Evolutionary conservation across 2,888 invertebrate genomes (phyloP).

Genomic region (Drosophila percnosoma): DNA sequence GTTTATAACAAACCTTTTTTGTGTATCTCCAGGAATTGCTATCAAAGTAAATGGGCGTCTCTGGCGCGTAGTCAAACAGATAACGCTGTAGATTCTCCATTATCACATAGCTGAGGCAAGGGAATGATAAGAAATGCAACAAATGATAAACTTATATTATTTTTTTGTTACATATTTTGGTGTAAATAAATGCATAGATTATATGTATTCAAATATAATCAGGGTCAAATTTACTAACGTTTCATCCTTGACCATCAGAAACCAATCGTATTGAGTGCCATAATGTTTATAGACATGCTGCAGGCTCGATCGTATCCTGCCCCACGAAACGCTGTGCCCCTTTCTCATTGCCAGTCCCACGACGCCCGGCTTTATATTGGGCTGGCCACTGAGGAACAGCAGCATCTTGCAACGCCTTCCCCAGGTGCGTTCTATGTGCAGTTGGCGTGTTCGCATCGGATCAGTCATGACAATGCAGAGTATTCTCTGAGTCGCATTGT

Average conservation of each 20-base stretch:
- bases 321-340: constrained; percentile 95
- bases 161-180: no score
- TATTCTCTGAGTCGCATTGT: constrained; percentile 86
- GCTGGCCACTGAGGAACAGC: constrained; percentile 92
- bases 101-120: constrained; percentile 91
- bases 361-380: constrained; percentile 88
- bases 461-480: constrained; percentile 98
- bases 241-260: constrained; percentile 98
- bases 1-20: constrained; percentile 71
- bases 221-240: constrained; percentile 89
- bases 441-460: constrained; percentile 91
- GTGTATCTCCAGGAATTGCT: constrained; percentile 89
- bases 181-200: no score
- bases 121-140: neutral
- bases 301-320: constrained; percentile 96
- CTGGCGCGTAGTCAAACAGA: constrained; percentile 89
- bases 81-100: constrained; percentile 97
- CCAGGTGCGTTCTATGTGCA: constrained; percentile 97
- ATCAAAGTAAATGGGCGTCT: constrained; percentile 93
- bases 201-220: neutral
- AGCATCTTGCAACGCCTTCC: constrained; percentile 94
- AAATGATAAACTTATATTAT: neutral
- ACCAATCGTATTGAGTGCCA: constrained; percentile 95
- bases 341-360: constrained; percentile 92
- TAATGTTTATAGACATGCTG: constrained; percentile 93